Evolutionary conservation across 1,140 invertebrate species (phyloP).

Genomic region (Helicorthomorpha holstii): DNA sequence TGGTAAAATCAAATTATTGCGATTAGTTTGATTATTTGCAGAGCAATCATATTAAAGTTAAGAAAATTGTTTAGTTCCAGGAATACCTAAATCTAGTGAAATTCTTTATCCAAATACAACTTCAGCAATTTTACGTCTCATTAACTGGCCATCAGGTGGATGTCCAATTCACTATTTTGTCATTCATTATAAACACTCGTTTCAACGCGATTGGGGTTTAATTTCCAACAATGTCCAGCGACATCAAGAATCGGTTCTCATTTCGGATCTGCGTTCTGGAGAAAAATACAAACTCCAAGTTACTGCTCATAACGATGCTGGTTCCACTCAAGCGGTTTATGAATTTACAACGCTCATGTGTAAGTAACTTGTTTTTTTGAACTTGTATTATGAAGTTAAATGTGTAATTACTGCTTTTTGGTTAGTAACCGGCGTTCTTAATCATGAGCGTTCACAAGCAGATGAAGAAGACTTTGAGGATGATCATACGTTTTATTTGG

Average conservation of each 20-base stretch:
- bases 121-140: constrained; percentile 24
- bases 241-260: constrained; percentile 48
- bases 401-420: too few species aligned
- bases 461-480: too few species aligned
- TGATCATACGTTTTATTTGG: constrained; percentile 1
- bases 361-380: neutral
- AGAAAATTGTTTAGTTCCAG: constrained; percentile 14
- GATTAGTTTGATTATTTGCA: too few species aligned
- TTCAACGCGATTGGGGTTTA: constrained; percentile 14
- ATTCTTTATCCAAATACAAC: constrained; percentile 24
- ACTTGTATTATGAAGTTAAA: too few species aligned
- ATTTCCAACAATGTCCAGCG: constrained; percentile 12
- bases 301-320: constrained; percentile 26
- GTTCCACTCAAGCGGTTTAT: constrained; percentile 20
- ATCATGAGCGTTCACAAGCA: too few species aligned
- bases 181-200: constrained; percentile 23
- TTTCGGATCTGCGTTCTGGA: constrained; percentile 24
- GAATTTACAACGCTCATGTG: constrained; percentile 25
- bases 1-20: too few species aligned
- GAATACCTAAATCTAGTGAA: constrained; percentile 13
- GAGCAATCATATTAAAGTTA: too few species aligned
- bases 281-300: constrained; percentile 27
- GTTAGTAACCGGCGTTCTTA: too few species aligned
- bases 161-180: constrained; percentile 29
- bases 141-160: constrained; percentile 24